Evolutionary conservation across 1,140 invertebrate genomes (phyloP), one percentile per base, ranked within the genome.

Genomic region (Cepaea nemoralis): DNA sequence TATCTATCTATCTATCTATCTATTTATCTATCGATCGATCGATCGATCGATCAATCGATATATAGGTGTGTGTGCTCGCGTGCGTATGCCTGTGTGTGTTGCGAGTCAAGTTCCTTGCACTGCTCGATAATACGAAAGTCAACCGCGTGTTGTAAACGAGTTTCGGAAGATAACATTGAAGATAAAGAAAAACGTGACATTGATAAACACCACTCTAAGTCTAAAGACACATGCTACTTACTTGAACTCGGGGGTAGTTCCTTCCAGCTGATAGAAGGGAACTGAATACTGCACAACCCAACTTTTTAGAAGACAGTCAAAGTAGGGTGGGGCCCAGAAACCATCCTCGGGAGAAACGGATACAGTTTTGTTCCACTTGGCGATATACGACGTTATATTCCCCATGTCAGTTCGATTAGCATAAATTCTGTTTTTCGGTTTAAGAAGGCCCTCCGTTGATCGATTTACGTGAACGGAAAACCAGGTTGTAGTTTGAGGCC

Each of bases 281-380:
- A 85, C 83, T 0, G 86, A 87, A 63, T 83, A 87, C 70, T 86
- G 85, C 22, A 87, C 42, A 45, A 87, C 73, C 87, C 83, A 85
- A 14, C 77, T 84, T 48, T 81, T 37, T 27, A 85, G 75, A 24
- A 80, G 67, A 75, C 86, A 87, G 77, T 87, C 86, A 77, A 82
- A 87, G 71, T 84, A 85, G 6, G 86, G 87, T 12, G 71, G 48
- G 2, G 80, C 83, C 86, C 85, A 87, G 63, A 77, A 85, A 22
- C 86, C 87, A 50, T 86, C 85, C 42, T 81, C 63, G 24, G 82
- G 71, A 27, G 77, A 67, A 0, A 87, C 76, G 3, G 74, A 63
- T 0, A 83, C 69, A 16, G 84, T 81, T 19, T 66, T 66, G 35
- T 84, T 87, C 78, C 81, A 80, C 31, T 81, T 81, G 8, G 40